Evolutionary conservation across 2,797 vertebrate species (phyloP).

Genomic region (Psittacula echo): DNA sequence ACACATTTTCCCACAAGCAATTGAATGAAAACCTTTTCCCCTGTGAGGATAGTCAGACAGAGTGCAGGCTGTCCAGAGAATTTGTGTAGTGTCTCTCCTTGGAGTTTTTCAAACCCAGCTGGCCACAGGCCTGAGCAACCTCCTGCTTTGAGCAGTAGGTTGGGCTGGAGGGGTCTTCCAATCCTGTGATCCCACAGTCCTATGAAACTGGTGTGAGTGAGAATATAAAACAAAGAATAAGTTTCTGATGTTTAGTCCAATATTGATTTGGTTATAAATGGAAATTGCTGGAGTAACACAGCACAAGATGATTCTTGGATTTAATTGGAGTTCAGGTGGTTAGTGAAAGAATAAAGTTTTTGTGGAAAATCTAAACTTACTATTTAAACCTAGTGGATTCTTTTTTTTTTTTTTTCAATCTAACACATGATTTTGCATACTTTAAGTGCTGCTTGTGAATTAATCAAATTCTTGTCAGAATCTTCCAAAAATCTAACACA

Average conservation of each 20-base stretch:
- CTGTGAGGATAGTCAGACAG: neutral
- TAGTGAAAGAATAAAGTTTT: fast-evolving
- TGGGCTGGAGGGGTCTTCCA: neutral
- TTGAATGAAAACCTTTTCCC: neutral
- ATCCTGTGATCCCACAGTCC: neutral
- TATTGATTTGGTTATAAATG: neutral
- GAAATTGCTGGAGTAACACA: neutral
- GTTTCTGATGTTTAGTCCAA: neutral
- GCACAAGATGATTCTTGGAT: neutral
- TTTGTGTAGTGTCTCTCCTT: neutral
- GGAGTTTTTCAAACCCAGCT: fast-evolving
- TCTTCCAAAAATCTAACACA: conserved; percentile 36
- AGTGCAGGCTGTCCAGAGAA: neutral
- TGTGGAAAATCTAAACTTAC: neutral
- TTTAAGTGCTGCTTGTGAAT: neutral
- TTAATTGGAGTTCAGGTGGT: neutral
- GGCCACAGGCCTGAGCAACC: neutral
- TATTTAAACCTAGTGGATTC: neutral
- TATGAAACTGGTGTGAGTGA: neutral
- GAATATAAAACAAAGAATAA: neutral
- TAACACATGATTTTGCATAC: neutral
- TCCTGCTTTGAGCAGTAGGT: neutral
- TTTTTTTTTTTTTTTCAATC: neutral
- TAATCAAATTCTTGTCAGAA: conserved; percentile 33
- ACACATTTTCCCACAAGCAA: neutral